These are phyloP conservation scores for Menidia beryllina DNA, from an alignment of 2,113 vertebrate species.

Conservation along the genomic window DNA sequence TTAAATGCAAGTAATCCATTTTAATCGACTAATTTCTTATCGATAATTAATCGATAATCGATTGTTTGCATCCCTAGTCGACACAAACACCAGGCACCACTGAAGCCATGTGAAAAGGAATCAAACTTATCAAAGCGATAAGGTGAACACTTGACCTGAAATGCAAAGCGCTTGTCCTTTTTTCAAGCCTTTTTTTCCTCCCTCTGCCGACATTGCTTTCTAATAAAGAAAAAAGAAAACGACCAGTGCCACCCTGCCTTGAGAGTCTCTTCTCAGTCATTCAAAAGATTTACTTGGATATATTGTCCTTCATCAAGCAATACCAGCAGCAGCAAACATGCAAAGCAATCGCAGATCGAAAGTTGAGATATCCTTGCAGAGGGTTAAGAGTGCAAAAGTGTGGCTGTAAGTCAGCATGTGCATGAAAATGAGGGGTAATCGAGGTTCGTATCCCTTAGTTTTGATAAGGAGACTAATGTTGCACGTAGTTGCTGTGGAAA, in stretches of 20 bases:
- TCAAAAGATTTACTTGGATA: constrained; percentile 27
- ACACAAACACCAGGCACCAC: no score
- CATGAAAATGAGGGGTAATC: constrained; percentile 56
- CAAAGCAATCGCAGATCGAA: constrained; percentile 55
- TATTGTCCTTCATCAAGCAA: constrained; percentile 22
- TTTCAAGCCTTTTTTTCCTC: constrained; percentile 1
- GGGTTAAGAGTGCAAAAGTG: constrained; percentile 29
- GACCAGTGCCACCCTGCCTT: constrained; percentile 3
- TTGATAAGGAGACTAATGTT: constrained; percentile 71
- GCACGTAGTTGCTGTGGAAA: constrained; percentile 78
- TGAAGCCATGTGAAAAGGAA: background rate
- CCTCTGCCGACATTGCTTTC: constrained; percentile 22
- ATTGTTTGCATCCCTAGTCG: no score
- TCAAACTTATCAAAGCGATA: constrained; percentile 1
- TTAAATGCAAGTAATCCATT: no score
- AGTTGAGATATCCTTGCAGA: constrained; percentile 49
- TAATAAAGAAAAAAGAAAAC: constrained; percentile 10
- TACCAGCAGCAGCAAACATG: no score
- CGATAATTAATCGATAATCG: no score
- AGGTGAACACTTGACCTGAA: constrained; percentile 5
- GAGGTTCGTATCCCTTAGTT: constrained; percentile 61
- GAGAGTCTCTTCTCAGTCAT: constrained; percentile 40
- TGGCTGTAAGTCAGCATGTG: constrained; percentile 8
- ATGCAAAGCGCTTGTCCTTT: background rate
- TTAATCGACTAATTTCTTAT: no score